Conservation (phyloP, 2,888 invertebrate species). For the Hetaerina titia region DNA sequence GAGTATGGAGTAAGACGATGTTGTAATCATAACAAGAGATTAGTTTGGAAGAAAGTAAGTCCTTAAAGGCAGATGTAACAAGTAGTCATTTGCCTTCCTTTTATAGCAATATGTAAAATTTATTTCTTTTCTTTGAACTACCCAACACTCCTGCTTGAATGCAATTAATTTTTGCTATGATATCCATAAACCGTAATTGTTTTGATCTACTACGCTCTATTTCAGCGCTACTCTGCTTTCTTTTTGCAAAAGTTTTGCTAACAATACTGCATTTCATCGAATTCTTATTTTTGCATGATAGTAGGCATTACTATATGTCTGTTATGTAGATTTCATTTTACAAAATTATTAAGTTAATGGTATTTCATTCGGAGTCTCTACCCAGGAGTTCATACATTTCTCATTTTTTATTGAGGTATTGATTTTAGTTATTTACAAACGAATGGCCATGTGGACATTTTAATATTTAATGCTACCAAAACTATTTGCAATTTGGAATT, state of each 20-base stretch:
- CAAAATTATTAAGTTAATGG: too few relatives aligned
- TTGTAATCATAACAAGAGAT: neutral
- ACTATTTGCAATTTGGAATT: neutral
- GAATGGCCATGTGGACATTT: neutral
- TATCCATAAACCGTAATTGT: neutral
- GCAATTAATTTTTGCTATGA: neutral
- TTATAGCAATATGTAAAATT: neutral
- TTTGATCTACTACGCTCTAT: neutral
- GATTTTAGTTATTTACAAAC: neutral
- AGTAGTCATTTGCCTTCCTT: neutral
- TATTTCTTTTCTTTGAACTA: neutral
- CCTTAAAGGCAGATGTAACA: neutral
- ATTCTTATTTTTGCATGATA: neutral
- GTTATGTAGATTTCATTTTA: too few relatives aligned
- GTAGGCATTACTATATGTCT: too few relatives aligned
- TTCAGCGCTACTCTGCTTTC: neutral
- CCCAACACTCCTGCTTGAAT: neutral
- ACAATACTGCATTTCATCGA: neutral
- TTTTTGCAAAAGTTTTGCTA: neutral
- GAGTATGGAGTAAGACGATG: neutral
- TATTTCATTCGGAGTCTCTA: neutral
- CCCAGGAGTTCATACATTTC: too few relatives aligned
- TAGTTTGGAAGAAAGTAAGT: neutral
- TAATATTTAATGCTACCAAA: neutral
- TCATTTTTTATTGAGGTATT: neutral